These are phyloP conservation scores for Steromphala cineraria DNA, from an alignment of 2,888 invertebrate species.

Conservation along the genomic window DNA sequence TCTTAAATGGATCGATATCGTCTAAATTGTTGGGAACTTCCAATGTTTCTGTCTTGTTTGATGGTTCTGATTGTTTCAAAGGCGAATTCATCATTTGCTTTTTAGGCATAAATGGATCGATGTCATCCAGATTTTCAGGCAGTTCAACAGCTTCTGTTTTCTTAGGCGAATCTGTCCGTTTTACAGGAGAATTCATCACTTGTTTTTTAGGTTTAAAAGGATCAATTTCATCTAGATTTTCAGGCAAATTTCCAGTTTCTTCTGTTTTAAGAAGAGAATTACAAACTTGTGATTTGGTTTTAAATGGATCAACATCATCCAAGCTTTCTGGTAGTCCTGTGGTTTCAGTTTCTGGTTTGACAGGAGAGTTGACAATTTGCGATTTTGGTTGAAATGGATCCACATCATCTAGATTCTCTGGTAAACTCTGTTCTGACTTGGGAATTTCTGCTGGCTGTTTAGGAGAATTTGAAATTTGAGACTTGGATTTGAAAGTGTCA, in stretches of 20 bases:
- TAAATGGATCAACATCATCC: neutral
- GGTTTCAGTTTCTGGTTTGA: neutral
- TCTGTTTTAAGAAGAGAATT: neutral
- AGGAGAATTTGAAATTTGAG: neutral
- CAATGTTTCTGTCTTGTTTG: neutral
- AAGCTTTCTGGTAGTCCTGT: conserved; percentile 12
- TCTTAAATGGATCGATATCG: neutral
- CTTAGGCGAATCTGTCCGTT: neutral
- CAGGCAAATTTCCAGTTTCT: conserved; percentile 19
- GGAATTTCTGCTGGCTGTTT: neutral
- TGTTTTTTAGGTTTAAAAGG: neutral
- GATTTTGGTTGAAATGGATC: conserved; percentile 1
- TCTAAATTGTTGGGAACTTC: neutral
- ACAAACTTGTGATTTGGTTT: neutral
- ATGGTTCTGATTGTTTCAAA: no score
- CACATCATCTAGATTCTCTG: neutral
- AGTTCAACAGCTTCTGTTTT: no score
- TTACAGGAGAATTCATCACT: neutral
- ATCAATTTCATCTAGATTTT: neutral
- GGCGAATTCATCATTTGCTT: neutral
- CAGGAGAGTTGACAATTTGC: neutral
- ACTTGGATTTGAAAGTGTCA: neutral
- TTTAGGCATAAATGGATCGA: neutral
- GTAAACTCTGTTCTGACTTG: neutral
- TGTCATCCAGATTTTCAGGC: neutral